Base-by-base conservation (phyloP, 2,888 invertebrate genomes). In the Macrosoma leucophasiata region DNA sequence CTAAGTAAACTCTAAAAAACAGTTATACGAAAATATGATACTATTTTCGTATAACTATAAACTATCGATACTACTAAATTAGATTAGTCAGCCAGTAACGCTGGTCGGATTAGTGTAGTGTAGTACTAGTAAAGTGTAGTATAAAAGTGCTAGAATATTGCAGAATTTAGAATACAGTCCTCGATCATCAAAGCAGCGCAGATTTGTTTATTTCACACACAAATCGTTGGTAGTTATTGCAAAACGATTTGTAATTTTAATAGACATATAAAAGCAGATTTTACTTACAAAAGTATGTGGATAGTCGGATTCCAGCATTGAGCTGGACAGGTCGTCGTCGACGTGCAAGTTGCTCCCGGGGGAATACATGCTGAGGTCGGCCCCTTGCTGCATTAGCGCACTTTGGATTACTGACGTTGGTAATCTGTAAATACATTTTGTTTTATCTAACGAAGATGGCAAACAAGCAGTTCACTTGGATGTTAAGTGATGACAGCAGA, bases 341-440 rank as follows among this genome's bases (percentile, higher is more conserved):
- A 71, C 70, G 54, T 72, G 78, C 2, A 63, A 66, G 45, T 58
- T 84, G 41, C 71, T 72, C 8, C 71, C 77, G n/a, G 71, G 82
- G 1, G 81, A 82, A 46, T 84, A 84, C 66, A 84, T 67, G 58
- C 82, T 79, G 13, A 82, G 50, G 41, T 78, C 85, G 1, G 74
- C 76, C 3, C 75, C 82, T 60, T 76, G 69, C 61, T 85, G 85
- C 66, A 84, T 68, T 35, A 84, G 50, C 1, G 84, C 84, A 19
- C 56, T 82, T 51, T 84, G 84, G 27, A 85, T 84, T 38, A 84
- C 84, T 10, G 69, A 84, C 2, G 68, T 79, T 35, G 73, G 85
- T 43, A 70, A 68, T 26, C 78, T 87, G 76, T 13, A 20, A 32
- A 27, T 13, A 8, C 3, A 20, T 11, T 27, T 18, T 17, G 7